A percentile compares a stretch with the other conserved stretches of the same genome.
Evolutionary conservation across 2,888 invertebrate species (phyloP).

Genomic region (Brachylomia viminalis): DNA sequence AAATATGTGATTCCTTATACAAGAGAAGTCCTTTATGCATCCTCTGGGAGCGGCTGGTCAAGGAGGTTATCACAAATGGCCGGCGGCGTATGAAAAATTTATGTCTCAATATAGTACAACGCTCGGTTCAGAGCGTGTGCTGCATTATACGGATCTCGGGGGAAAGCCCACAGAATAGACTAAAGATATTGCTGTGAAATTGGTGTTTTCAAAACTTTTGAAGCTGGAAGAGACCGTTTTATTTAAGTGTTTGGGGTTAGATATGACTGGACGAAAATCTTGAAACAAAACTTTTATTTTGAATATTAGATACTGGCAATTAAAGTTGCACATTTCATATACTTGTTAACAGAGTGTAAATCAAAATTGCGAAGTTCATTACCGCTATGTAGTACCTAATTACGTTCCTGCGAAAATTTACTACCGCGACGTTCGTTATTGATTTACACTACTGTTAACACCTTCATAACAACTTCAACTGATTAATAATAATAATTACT

Average conservation of each 20-base stretch:
- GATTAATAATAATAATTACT: too few relatives aligned
- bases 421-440: too few relatives aligned
- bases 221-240: not conserved
- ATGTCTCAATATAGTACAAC: slow-evolving; percentile 88
- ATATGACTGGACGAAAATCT: not conserved
- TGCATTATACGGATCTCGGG: slow-evolving; percentile 81
- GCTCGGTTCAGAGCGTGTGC: slow-evolving; percentile 80
- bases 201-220: slow-evolving; percentile 26
- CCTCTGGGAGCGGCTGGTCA: slow-evolving; percentile 88
- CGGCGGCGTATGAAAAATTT: slow-evolving; percentile 90
- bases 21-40: slow-evolving; percentile 90
- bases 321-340: not conserved
- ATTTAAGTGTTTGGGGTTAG: not conserved
- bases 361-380: too few relatives aligned
- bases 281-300: too few relatives aligned
- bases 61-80: slow-evolving; percentile 89
- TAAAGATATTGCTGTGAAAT: slow-evolving; percentile 40
- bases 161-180: slow-evolving; percentile 67
- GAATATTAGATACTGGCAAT: not conserved
- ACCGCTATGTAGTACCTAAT: too few relatives aligned
- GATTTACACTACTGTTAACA: too few relatives aligned
- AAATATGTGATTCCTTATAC: slow-evolving; percentile 90
- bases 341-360: not conserved
- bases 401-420: too few relatives aligned
- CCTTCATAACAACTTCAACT: not conserved